Conservation (phyloP, 2,113 vertebrate species). For the Syngnathus scovelli region DNA sequence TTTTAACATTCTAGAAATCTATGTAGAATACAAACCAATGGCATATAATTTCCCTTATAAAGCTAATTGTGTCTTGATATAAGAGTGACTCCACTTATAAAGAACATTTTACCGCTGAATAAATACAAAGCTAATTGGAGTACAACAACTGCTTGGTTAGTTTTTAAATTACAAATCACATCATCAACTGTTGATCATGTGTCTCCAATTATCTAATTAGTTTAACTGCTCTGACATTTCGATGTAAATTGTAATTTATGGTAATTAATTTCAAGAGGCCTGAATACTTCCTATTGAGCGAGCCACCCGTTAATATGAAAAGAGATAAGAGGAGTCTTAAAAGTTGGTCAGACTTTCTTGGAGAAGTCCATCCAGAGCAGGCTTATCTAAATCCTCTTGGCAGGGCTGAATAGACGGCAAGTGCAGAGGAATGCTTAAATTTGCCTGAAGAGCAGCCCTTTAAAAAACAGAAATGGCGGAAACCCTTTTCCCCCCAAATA, state of each 20-base stretch:
- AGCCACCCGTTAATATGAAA: conserved; percentile 40
- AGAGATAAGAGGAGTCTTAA: conserved; percentile 57
- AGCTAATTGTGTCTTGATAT: background rate
- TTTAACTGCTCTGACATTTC: background rate
- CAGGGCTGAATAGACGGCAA: conserved; percentile 44
- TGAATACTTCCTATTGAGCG: conserved; percentile 40
- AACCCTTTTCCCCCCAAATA: conserved; percentile 30
- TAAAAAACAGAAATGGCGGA: conserved; percentile 44
- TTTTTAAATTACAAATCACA: too few relatives aligned
- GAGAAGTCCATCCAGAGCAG: conserved; percentile 43
- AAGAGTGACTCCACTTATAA: background rate
- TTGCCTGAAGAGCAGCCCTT: conserved; percentile 58
- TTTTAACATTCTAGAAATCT: background rate
- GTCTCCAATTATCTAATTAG: background rate
- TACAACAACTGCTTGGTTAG: too few relatives aligned
- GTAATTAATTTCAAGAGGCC: conserved; percentile 48
- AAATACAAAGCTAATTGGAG: too few relatives aligned
- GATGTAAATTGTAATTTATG: background rate
- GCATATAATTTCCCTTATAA: too few relatives aligned
- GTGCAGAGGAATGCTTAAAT: conserved; percentile 53
- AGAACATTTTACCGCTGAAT: background rate
- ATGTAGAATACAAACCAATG: too few relatives aligned
- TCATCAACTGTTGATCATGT: background rate
- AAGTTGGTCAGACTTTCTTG: conserved; percentile 57
- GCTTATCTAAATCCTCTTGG: conserved; percentile 69